Evolutionary conservation across 2,888 invertebrate genomes (phyloP).

Genomic region (Anoplius nigerrimus): DNA sequence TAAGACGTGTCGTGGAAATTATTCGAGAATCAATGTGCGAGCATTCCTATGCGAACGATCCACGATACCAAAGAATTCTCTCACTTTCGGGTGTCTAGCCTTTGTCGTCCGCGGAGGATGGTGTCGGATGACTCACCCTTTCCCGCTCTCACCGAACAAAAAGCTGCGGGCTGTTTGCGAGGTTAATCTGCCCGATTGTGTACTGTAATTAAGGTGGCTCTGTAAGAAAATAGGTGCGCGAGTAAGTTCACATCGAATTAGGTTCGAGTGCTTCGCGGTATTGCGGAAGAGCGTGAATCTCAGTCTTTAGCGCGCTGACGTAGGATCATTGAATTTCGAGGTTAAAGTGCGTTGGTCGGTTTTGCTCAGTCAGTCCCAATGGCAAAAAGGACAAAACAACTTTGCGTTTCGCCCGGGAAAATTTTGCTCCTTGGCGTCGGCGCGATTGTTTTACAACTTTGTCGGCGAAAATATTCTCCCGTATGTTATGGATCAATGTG

Average conservation of each 20-base stretch:
- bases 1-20: too few relatives aligned
- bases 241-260: too few relatives aligned
- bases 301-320: neutral
- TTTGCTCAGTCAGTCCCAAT: constrained; percentile 7
- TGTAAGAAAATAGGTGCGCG: too few relatives aligned
- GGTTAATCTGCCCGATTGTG: constrained; percentile 4
- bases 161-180: neutral
- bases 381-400: constrained; percentile 20
- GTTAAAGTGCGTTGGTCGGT: constrained; percentile 28
- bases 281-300: too few relatives aligned
- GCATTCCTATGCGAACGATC: neutral
- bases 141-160: constrained; percentile 42
- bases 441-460: neutral
- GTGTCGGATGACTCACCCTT: constrained; percentile 64
- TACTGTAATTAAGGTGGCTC: too few relatives aligned
- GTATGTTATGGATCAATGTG: too few relatives aligned
- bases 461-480: neutral
- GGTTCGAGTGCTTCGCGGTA: too few relatives aligned
- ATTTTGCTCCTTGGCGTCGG: neutral
- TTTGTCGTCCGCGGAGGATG: constrained; percentile 42
- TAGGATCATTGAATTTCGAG: constrained; percentile 35
- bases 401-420: neutral
- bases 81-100: constrained; percentile 15
- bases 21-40: too few relatives aligned
- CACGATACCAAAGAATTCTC: neutral